phyloP scores from a whole-genome alignment of 2,797 vertebrate genomes.

The Onychomys torridus region DNA sequence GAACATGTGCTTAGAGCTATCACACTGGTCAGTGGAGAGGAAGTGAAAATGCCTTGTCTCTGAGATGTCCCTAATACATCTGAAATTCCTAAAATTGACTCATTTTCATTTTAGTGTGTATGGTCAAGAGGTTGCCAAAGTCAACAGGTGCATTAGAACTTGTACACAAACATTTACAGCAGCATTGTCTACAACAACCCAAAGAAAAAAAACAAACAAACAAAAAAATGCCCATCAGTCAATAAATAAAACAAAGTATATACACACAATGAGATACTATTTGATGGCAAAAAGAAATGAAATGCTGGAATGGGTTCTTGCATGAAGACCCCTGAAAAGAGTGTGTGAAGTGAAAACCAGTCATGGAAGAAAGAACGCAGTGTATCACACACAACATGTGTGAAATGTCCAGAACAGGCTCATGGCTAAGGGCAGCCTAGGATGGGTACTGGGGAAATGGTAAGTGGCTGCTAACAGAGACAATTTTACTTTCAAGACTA shows the following conservation, averaged over 20 bases:
- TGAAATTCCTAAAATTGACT: background rate
- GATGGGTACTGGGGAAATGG: background rate
- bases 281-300: slow-evolving; percentile 16
- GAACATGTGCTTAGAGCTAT: background rate
- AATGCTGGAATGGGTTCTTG: background rate
- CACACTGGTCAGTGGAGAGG: background rate
- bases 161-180: background rate
- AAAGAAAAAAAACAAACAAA: background rate
- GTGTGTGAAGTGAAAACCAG: background rate
- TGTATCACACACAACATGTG: background rate
- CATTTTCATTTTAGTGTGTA: background rate
- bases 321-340: slow-evolving; percentile 18
- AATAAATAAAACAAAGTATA: background rate
- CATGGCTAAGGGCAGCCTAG: background rate
- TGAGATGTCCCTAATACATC: background rate
- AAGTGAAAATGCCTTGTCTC: background rate
- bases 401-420: background rate
- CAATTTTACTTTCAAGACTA: background rate
- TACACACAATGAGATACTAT: background rate
- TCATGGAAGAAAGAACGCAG: background rate
- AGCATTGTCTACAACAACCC: background rate
- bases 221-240: background rate
- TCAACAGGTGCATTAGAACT: background rate
- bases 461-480: background rate
- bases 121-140: background rate